These are phyloP conservation scores for Watsonalla binaria DNA, from an alignment of 2,888 invertebrate species.

Conservation along the genomic window DNA sequence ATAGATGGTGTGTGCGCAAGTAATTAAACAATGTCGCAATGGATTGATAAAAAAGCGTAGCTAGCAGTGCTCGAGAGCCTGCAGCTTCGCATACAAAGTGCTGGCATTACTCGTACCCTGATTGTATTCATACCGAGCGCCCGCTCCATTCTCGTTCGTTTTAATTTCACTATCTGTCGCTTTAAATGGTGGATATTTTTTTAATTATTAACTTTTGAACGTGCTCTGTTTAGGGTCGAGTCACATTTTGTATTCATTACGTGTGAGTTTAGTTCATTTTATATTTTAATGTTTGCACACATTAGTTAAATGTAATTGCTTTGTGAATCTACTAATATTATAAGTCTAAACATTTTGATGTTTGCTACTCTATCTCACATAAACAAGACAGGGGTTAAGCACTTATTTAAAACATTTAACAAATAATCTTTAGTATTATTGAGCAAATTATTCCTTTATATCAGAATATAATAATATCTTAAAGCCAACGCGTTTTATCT, in stretches of 20 bases:
- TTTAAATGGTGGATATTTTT: constrained; percentile 23
- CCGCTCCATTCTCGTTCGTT: constrained; percentile 30
- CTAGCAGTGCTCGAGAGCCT: not conserved
- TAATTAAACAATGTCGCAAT: too few relatives aligned
- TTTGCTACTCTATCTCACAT: too few relatives aligned
- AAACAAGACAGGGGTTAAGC: too few relatives aligned
- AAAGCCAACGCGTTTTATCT: too few relatives aligned
- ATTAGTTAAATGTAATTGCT: too few relatives aligned
- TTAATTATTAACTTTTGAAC: constrained; percentile 30
- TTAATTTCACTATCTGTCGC: constrained; percentile 22
- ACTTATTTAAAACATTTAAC: too few relatives aligned
- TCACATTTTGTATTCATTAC: not conserved
- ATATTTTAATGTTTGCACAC: not conserved
- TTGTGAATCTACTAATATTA: too few relatives aligned
- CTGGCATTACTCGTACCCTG: constrained; percentile 21
- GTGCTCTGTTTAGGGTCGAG: constrained; percentile 17
- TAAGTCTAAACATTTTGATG: too few relatives aligned
- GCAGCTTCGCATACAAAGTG: constrained; percentile 28
- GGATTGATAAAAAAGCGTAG: not conserved
- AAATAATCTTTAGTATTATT: too few relatives aligned
- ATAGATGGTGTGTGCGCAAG: too few relatives aligned
- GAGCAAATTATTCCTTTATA: too few relatives aligned
- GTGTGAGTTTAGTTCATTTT: not conserved
- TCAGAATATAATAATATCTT: too few relatives aligned
- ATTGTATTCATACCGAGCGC: constrained; percentile 23